These are phyloP conservation scores for Piaya cayana DNA, from an alignment of 2,113 vertebrate species.

Conservation along the genomic window DNA sequence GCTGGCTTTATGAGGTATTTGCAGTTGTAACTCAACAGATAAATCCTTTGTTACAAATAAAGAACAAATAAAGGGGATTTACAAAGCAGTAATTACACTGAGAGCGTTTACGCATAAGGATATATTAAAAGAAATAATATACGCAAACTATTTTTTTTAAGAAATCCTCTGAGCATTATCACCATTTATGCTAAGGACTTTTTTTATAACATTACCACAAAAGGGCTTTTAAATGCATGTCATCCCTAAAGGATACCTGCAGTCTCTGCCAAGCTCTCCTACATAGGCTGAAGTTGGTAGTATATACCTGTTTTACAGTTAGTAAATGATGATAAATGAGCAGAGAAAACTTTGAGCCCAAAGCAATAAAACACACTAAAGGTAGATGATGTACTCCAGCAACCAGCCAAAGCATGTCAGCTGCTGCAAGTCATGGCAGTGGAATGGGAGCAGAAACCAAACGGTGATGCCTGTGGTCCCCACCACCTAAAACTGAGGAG, in stretches of 20 bases:
- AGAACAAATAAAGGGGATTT: constrained; percentile 40
- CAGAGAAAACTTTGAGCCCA: background rate
- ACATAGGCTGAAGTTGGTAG: background rate
- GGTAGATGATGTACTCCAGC: background rate
- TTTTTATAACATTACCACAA: background rate
- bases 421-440: background rate
- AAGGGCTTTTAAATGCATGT: background rate
- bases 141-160: background rate
- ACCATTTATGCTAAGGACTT: background rate
- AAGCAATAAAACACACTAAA: background rate
- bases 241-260: background rate
- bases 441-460: background rate
- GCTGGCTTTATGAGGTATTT: constrained; percentile 5
- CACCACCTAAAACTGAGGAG: fast-evolving
- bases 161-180: constrained; percentile 8
- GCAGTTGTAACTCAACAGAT: constrained; percentile 14
- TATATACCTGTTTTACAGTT: background rate
- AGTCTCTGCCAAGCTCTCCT: background rate
- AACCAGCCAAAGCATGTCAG: background rate
- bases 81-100: constrained; percentile 26
- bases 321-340: background rate
- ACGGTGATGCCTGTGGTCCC: background rate
- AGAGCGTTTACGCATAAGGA: background rate
- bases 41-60: constrained; percentile 28
- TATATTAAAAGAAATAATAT: constrained; percentile 4